These are phyloP conservation scores for Polypterus senegalus DNA, from an alignment of 2,113 vertebrate species.

Conservation along the genomic window DNA sequence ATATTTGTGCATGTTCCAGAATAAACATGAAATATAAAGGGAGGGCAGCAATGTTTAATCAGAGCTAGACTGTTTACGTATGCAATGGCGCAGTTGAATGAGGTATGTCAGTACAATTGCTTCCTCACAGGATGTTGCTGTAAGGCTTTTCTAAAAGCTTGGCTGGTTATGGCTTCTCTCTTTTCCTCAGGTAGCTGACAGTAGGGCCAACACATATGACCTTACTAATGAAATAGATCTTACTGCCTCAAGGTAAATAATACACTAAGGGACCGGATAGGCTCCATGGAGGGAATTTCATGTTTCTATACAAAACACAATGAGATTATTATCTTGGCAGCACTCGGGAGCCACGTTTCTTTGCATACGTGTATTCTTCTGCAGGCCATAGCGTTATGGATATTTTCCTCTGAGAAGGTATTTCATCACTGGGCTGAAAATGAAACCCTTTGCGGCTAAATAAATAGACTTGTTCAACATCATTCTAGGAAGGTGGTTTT, in stretches of 20 bases:
- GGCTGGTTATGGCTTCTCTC: not conserved
- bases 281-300: not conserved
- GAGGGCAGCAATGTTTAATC: not conserved
- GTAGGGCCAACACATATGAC: not conserved
- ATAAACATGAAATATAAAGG: not conserved
- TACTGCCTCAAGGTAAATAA: not conserved
- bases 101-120: not conserved
- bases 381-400: not conserved
- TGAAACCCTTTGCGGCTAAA: no score
- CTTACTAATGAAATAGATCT: not conserved
- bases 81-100: not conserved
- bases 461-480: no score
- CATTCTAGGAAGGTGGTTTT: no score
- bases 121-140: constrained; percentile 1
- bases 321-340: not conserved
- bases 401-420: not conserved
- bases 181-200: not conserved
- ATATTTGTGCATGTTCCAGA: not conserved
- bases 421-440: no score
- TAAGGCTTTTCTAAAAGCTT: not conserved
- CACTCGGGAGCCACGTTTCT: not conserved
- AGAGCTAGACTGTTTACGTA: not conserved
- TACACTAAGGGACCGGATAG: not conserved
- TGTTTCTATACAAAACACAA: constrained; percentile 2
- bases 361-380: not conserved